A percentile compares a stretch with the other conserved stretches of the same genome.
Evolutionary conservation across 1,140 invertebrate species (phyloP).

Genomic region (Drosophila bocqueti): DNA sequence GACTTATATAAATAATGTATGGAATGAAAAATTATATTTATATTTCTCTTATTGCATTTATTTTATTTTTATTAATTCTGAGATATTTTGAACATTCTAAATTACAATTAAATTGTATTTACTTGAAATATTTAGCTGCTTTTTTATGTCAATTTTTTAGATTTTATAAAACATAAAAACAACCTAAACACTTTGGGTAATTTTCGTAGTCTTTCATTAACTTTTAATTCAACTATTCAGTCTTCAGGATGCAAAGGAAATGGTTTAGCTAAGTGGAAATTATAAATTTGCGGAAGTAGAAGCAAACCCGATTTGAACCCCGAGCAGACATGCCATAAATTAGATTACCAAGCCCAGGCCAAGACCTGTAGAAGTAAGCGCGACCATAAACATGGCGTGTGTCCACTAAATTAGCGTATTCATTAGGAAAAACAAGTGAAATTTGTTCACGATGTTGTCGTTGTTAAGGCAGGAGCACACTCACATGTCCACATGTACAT

Average conservation of each 20-base stretch:
- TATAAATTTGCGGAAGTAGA: constrained; percentile 5
- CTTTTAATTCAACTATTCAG: neutral
- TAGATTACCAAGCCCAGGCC: constrained; percentile 32
- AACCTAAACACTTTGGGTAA: neutral
- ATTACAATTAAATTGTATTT: neutral
- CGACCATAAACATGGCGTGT: constrained; percentile 57
- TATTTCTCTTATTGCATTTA: neutral
- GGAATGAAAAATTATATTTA: too few species aligned
- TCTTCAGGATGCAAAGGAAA: constrained; percentile 1
- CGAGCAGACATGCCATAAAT: constrained; percentile 14
- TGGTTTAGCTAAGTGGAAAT: constrained; percentile 11
- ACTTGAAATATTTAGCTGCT: neutral
- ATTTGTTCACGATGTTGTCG: constrained; percentile 81
- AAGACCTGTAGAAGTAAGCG: neutral
- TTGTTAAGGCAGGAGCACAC: constrained; percentile 21
- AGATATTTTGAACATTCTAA: neutral
- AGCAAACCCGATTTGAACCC: neutral
- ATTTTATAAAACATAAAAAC: too few species aligned
- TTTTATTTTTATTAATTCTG: too few species aligned
- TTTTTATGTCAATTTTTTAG: too few species aligned
- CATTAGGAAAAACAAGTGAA: constrained; percentile 74
- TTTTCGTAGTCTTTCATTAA: neutral
- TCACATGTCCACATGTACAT: neutral
- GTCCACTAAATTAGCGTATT: constrained; percentile 76
- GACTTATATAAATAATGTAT: neutral